Base-by-base conservation (phyloP, 2,797 vertebrate species). In the Myotis findleyi region DNA sequence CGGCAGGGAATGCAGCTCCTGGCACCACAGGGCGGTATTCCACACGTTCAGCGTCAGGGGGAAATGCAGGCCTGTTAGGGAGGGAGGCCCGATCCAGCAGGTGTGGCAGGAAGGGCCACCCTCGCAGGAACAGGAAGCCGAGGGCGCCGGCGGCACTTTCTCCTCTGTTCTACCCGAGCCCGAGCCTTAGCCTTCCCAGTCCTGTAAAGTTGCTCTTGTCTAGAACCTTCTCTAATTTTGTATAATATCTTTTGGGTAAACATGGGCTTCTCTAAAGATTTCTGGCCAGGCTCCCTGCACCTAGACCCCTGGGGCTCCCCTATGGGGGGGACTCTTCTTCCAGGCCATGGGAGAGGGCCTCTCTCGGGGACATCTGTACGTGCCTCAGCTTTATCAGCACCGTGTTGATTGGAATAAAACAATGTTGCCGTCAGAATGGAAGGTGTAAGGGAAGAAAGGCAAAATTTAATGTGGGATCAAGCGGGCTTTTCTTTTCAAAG, bases 1-100 rank as follows among this genome's bases (percentile, higher is more conserved):
- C 7, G 17, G 90, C 17, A 27, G 27, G n/a, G 11, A 33, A 72
- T 3, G n/a, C 1, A 6, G 88, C 21, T 1, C 1, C 41, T 2
- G 36, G 36, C 0, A 0, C 44, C 30, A 6, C 0, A 1, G 7
- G 8, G 4, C 2, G 5, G 30, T 2, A 36, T 2, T 36, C 11
- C 13, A 55, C 55, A 77, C 0, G 9, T 10, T 38, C n/a, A 38
- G 69, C 41, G 18, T 33, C 14, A 6, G n/a, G 16, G 30, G 27
- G 9, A 33, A 38, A 55, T 0, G 2, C 59, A 10, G 23, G 7
- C 10, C 0, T 0, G 1, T 2, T 9, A 59, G 51, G 57, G 16
- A 55, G 2, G 59, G 51, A 87, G 62, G 18, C 2, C 25, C 0
- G 3, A 14, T 14, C 33, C 8, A 3, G 30, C 9, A 80, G 21